phyloP scores from a whole-genome alignment of 2,888 invertebrate genomes.

The Machimus rusticus region DNA sequence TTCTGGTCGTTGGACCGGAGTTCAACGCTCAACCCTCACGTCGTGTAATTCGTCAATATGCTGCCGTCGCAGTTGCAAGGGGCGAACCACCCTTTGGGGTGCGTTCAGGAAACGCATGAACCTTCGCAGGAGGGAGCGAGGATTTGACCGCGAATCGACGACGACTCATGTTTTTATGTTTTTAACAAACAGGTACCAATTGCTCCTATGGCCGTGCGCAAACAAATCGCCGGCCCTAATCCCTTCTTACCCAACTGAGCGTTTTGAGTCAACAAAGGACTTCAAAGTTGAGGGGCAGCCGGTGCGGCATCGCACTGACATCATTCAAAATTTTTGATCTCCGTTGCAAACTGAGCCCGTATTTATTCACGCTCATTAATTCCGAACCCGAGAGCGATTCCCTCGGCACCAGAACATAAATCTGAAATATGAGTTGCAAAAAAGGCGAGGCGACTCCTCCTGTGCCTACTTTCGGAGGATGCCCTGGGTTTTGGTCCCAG shows the following conservation, averaged over 20 bases:
- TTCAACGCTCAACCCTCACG: not conserved
- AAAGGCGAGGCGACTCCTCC: not conserved
- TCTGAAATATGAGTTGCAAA: slow-evolving; percentile 14
- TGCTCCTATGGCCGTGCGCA: not conserved
- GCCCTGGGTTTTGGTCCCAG: not conserved
- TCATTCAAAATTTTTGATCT: slow-evolving; percentile 31
- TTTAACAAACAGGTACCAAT: slow-evolving; percentile 34
- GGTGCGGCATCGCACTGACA: not conserved
- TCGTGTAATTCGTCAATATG: slow-evolving; percentile 14
- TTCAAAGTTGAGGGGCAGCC: not conserved
- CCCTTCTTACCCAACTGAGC: slow-evolving; percentile 15
- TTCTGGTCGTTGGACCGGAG: slow-evolving; percentile 34
- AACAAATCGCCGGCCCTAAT: slow-evolving; percentile 17
- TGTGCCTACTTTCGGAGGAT: not conserved
- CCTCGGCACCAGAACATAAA: not conserved
- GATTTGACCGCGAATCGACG: not conserved
- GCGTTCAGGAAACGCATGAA: not conserved
- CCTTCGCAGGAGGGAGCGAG: not conserved
- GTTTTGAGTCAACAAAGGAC: slow-evolving; percentile 23
- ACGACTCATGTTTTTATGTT: slow-evolving; percentile 1
- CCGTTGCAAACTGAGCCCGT: not conserved
- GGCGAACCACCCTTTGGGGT: not conserved
- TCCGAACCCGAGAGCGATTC: not conserved
- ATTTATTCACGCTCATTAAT: slow-evolving; percentile 23
- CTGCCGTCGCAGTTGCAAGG: not conserved